Base-by-base conservation (phyloP, 2,797 vertebrate species). In the Phylloscopus collybita region DNA sequence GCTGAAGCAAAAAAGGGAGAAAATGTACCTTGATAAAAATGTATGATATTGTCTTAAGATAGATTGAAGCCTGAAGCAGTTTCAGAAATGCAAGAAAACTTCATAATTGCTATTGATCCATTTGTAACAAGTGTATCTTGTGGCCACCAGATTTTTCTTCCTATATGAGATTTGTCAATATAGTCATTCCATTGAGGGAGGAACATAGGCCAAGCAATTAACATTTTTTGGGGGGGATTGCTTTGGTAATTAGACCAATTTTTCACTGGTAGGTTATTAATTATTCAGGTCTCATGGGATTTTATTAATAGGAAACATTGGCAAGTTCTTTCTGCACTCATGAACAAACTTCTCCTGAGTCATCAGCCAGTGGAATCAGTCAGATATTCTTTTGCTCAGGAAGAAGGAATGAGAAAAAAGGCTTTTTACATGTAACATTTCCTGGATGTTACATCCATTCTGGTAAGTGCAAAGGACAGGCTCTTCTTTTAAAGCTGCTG, bases 141-240 rank as follows among this genome's bases (percentile, higher is more conserved):
- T 91, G 82, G 80, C 76, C 66, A 82, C 45, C 61, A 86, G 84
- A 71, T 95, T 95, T 91, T 87, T 92, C 44, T 86, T 91, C 50
- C 64, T 94, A 2, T 80, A 70, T 89, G 73, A 90, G 83, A 42
- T 92, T 96, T 96, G 88, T 94, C 95, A 96, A 96, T 96, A 96
- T 44, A 94, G 71, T 83, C 54, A 57, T 94, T 92, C 78, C 88
- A 66, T 15, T 90, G 92, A 90, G 92, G 92, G 82, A 95, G 76
- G 36, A 95, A 95, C 93, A 81, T 15, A 95, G 92, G 88, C 83
- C 83, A 96, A 95, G 86, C 80, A 96, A 96, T 97, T 95, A 97
- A 96, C 86, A 64, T 79, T 88, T 91, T 93, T 88, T 53, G 29
- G 36, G n/a, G 38, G 36, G 38, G 57, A 90, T 95, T 88, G 88